Evolutionary conservation across 2,113 vertebrate genomes (phyloP).

Genomic region (Engystomops pustulosus): DNA sequence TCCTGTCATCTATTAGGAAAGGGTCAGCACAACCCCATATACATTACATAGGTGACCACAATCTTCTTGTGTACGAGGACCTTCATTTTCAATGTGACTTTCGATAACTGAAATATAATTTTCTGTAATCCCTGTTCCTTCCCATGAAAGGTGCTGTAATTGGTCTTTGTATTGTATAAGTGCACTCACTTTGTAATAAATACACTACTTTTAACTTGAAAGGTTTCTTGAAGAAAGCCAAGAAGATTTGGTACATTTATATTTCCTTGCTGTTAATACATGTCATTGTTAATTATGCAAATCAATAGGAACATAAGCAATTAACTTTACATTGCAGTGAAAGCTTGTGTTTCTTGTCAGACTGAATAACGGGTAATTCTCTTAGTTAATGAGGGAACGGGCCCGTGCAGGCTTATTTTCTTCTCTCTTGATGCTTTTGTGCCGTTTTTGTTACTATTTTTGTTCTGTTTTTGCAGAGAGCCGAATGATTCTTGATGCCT

Average conservation of each 20-base stretch:
- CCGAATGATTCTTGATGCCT: constrained; percentile 95
- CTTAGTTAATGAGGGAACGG: background rate
- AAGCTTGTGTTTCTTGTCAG: constrained; percentile 38
- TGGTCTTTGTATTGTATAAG: background rate
- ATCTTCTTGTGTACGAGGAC: too few relatives aligned
- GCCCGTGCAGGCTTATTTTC: background rate
- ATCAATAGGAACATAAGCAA: constrained; percentile 47
- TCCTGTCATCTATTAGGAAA: too few relatives aligned
- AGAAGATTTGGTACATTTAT: constrained; percentile 4
- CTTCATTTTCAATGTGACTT: background rate
- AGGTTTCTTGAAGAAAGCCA: background rate
- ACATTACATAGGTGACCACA: too few relatives aligned
- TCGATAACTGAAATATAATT: background rate
- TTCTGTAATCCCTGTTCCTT: background rate
- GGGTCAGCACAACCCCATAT: too few relatives aligned
- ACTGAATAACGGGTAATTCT: constrained; percentile 41
- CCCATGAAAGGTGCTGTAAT: background rate
- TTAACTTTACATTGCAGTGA: constrained; percentile 39
- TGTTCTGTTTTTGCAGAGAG: constrained; percentile 81
- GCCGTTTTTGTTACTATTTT: constrained; percentile 59
- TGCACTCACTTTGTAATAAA: background rate
- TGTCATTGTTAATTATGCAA: constrained; percentile 46
- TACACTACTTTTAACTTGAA: background rate
- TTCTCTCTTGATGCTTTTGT: constrained; percentile 8
- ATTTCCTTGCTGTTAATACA: constrained; percentile 32